Evolutionary conservation across 2,888 invertebrate species (phyloP).

Genomic region (Dendrolimus pini): DNA sequence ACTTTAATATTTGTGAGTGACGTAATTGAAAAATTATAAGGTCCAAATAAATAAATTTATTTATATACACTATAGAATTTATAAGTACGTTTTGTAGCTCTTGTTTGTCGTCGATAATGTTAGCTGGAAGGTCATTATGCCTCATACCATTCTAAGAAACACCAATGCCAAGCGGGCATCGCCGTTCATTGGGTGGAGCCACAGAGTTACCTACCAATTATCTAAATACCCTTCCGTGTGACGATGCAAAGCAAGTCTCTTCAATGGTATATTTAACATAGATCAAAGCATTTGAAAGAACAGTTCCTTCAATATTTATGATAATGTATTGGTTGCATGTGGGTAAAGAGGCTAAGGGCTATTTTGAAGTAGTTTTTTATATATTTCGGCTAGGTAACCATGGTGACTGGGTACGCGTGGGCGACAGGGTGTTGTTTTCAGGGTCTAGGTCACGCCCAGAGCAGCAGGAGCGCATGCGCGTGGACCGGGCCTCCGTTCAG

Average conservation of each 20-base stretch:
- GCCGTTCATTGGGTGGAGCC: conserved; percentile 53
- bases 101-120: conserved; percentile 44
- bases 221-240: conserved; percentile 33
- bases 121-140: conserved; percentile 35
- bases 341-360: not conserved
- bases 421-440: conserved; percentile 66
- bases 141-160: conserved; percentile 44
- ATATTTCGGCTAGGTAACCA: conserved; percentile 42
- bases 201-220: conserved; percentile 38
- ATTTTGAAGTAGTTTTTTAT: conserved; percentile 21
- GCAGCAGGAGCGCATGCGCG: conserved; percentile 52
- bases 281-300: no score
- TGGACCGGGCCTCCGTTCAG: conserved; percentile 32
- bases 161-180: conserved; percentile 50
- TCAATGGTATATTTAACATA: not conserved
- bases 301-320: no score
- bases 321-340: no score
- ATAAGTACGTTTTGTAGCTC: conserved; percentile 9
- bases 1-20: no score
- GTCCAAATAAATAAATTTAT: not conserved
- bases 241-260: conserved; percentile 22
- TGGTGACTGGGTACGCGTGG: conserved; percentile 54
- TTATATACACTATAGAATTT: not conserved
- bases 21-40: no score
- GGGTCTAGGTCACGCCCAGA: conserved; percentile 77